Evolutionary conservation across 2,797 vertebrate genomes (phyloP), one percentile per base, ranked within the genome.

Genomic region (Pipistrellus kuhlii): DNA sequence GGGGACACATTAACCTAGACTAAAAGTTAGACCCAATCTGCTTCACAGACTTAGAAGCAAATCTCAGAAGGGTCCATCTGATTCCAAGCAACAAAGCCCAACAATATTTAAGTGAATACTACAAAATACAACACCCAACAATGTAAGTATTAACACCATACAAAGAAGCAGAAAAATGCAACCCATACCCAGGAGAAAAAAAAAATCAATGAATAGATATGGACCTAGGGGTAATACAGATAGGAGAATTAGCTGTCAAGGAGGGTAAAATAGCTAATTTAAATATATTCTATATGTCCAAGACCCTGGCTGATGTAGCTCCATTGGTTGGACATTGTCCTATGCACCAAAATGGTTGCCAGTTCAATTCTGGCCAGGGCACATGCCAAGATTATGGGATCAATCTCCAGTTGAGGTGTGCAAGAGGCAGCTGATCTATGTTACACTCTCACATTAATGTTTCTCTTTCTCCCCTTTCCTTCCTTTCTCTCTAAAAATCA

Each of bases 31-130:
- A 66, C 48, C 78, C 20, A 32, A n/a, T 57, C 20, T 32, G 44
- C 13, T 66, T 72, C 17, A 64, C 8, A 72, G 53, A 18, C 27
- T 92, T 62, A 55, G 66, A 83, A 78, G 32, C 38, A 78, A 62
- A 88, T 38, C 72, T 88, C 30, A 23, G 46, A 92, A 82, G 6
- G 85, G 64, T 66, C 55, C 59, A 76, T 3, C 8, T 30, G 5
- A 83, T 86, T 78, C 76, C 69, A 91, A 83, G 51, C n/a, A 81
- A 85, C 23, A 88, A 94, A 91, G 25, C 8, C 84, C 48, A 88
- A 55, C 23, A 88, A 38, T 72, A 76, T 55, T 64, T 73, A 85
- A 78, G 25, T 41, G 11, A 80, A 1, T 27, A 80, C 38, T 76
- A 87, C 18, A 84, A 77, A 44, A 77, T 38, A 4, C 6, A 72